Evolutionary conservation across 1,140 invertebrate genomes (phyloP), one percentile per base, ranked within the genome.

Genomic region (Cydia fagiglandana): DNA sequence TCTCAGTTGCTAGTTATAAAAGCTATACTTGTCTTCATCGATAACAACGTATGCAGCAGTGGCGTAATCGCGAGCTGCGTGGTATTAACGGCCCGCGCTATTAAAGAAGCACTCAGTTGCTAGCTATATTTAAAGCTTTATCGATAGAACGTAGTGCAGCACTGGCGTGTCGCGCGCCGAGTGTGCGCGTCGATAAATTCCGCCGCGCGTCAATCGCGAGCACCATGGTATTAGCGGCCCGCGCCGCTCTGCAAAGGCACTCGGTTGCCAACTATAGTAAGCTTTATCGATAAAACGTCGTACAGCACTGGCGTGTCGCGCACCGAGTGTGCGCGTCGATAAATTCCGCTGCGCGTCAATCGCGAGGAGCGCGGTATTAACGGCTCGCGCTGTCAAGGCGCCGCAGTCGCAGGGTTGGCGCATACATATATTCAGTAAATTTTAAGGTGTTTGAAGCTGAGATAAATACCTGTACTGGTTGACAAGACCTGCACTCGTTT

Each of bases 301-400:
- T 38, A 30, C 28, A 66, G 64, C 30, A n/a, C 64, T 38, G 30
- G 28, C 28, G 56, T 24, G 56, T 61, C 17, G 56, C 20, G 56
- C 30, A 30, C 6, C 64, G 64, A 66, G 64, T 66, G 64, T 66
- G 64, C 64, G 28, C 64, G 64, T 66, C 64, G 64, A 66, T 66
- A 66, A 66, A 66, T 66, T 66, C 64, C 64, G 30, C 64, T 30
- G 64, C 64, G 64, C 64, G 64, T 66, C 64, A 66, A 66, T 66
- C 30, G 64, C 64, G 64, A 66, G 64, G 4, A 66, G 64, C 30
- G 64, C 64, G 64, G 64, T 20, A 66, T 38, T 66, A 66, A 66
- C 64, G 64, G 64, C 28, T 15, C 28, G 28, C 15, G 64, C 64
- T 66, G 64, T 66, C 64, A 66, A 66, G 64, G 24, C 64, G 13